Conservation (phyloP, 2,113 vertebrate species). For the Smithornis capensis region DNA sequence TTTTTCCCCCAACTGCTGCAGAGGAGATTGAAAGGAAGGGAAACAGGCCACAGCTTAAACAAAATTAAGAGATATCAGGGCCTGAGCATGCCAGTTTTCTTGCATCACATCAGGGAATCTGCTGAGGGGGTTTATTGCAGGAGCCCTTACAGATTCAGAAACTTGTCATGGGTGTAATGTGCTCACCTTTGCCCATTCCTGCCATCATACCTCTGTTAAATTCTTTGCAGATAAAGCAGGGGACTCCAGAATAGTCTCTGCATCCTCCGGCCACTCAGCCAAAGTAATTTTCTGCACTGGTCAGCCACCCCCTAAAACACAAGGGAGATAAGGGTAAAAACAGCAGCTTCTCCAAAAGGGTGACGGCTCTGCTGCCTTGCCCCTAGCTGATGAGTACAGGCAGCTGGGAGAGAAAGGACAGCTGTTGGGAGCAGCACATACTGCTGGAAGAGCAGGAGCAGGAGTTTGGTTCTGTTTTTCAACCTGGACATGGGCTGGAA, state of each 20-base stretch:
- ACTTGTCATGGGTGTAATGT: neutral
- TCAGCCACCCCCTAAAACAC: neutral
- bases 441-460: neutral
- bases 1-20: slow-evolving; percentile 21
- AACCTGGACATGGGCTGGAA: neutral
- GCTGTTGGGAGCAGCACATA: neutral
- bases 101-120: neutral
- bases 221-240: neutral
- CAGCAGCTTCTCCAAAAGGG: neutral
- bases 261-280: neutral
- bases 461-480: neutral
- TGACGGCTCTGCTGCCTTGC: neutral
- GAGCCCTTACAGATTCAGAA: neutral
- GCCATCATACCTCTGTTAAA: neutral
- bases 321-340: neutral
- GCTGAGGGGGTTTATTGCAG: neutral
- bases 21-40: slow-evolving; percentile 4
- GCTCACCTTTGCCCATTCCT: neutral
- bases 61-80: neutral
- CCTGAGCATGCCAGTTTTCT: neutral
- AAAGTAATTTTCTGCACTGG: neutral
- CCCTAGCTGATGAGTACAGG: neutral
- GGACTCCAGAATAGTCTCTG: neutral
- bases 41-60: neutral
- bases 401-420: neutral